phyloP scores from a whole-genome alignment of 1,140 invertebrate genomes.

The Sesamia nonagrioides region DNA sequence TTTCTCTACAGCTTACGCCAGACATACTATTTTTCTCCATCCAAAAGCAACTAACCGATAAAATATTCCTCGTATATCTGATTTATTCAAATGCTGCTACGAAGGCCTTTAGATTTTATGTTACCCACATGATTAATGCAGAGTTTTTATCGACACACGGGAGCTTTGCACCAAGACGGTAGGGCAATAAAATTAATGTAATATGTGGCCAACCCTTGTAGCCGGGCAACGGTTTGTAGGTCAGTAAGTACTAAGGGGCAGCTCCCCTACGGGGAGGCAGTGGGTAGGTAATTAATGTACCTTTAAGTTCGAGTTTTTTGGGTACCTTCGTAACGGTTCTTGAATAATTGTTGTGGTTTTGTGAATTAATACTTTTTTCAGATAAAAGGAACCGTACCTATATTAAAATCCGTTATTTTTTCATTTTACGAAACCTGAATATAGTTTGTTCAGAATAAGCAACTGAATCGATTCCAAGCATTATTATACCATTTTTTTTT shows the following conservation, averaged over 20 bases:
- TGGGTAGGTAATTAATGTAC: not conserved
- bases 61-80: constrained; percentile 34
- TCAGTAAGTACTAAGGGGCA: constrained; percentile 8
- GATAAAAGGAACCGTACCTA: too few species aligned
- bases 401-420: too few species aligned
- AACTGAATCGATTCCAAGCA: too few species aligned
- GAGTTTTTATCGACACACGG: constrained; percentile 23
- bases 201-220: constrained; percentile 1
- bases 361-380: not conserved
- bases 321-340: not conserved
- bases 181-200: constrained; percentile 32
- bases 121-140: constrained; percentile 30
- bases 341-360: constrained; percentile 20
- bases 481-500: too few species aligned
- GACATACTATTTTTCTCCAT: not conserved
- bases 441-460: too few species aligned
- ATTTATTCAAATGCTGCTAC: constrained; percentile 32
- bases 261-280: not conserved
- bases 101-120: constrained; percentile 25
- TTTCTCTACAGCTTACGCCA: not conserved
- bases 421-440: too few species aligned
- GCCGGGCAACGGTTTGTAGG: not conserved
- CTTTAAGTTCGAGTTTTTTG: not conserved
- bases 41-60: constrained; percentile 9
- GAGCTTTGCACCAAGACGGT: constrained; percentile 25